Base-by-base conservation (phyloP, 2,797 vertebrate species). In the Anabacerthia variegaticeps region DNA sequence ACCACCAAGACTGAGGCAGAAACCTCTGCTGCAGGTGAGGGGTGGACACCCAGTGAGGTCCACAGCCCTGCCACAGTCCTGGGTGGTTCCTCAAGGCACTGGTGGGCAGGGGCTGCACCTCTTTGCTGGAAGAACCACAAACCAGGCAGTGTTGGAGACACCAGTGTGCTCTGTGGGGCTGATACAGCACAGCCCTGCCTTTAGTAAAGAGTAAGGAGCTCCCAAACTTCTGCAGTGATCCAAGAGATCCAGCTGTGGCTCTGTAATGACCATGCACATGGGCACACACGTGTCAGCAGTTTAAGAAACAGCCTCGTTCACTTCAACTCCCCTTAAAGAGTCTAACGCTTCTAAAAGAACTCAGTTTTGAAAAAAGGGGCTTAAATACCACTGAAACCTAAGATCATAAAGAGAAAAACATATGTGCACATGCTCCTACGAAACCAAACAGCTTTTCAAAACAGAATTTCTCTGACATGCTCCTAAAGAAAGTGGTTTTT, bases 401-500 rank as follows among this genome's bases (percentile, higher is more conserved):
- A 95, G 84, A 85, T 18, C n/a, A 6, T 89, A n/a, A 93, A 59
- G 67, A 89, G 89, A 73, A 95, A 93, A 94, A 85, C 83, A 89
- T 20, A 91, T 49, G 75, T 89, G 81, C 92, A 87, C 48, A 17
- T 18, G 48, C 55, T 89, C 52, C 87, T 67, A 52, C 41, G 84
- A 79, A 92, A 89, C 81, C 48, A 92, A 95, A 85, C 36, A 76
- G 84, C 74, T 82, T 86, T 87, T 79, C 88, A 94, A 90, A 90
- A 86, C 46, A 84, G 16, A 32, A 28, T 79, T 72, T 85, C 72
- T 88, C 76, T 74, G 44, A 74, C 49, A 56, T 18, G 34, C 52
- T 93, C 52, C 49, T 65, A 46, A 80, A 79, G 68, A 61, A 91
- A 92, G 56, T 27, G 63, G 2, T 41, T 84, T 91, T 85, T 28